These are phyloP conservation scores for Myotis pilosus DNA, from an alignment of 2,797 vertebrate genomes.

Conservation along the genomic window DNA sequence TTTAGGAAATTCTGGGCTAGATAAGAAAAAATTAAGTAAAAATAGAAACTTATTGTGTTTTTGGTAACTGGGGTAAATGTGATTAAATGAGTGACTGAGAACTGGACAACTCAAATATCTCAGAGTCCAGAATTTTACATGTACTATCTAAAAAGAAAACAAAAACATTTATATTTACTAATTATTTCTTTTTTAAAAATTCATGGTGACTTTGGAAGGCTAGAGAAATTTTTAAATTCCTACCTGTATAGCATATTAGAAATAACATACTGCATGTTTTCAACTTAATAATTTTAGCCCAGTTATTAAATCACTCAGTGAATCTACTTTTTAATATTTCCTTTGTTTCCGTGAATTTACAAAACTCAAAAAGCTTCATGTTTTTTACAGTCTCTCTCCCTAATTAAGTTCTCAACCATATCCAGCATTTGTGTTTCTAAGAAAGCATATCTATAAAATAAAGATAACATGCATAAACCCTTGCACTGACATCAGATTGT, in stretches of 20 bases:
- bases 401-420: slow-evolving; percentile 24
- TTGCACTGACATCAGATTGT: not conserved
- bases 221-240: not conserved
- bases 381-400: not conserved
- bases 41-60: not conserved
- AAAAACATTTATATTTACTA: not conserved
- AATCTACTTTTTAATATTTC: not conserved
- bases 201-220: not conserved
- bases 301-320: slow-evolving; percentile 1
- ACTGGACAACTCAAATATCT: not conserved
- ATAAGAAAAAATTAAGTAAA: not conserved
- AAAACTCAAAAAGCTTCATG: not conserved
- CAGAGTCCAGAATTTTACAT: not conserved
- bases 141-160: not conserved
- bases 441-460: not conserved
- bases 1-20: not conserved
- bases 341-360: not conserved
- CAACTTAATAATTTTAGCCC: not conserved
- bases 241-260: not conserved
- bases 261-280: not conserved
- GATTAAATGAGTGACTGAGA: not conserved
- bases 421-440: not conserved
- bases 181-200: not conserved
- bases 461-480: not conserved
- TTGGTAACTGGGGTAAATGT: not conserved